phyloP scores from a whole-genome alignment of 35 echinoderm and acorn worm genomes.

The Lytechinus pictus region DNA sequence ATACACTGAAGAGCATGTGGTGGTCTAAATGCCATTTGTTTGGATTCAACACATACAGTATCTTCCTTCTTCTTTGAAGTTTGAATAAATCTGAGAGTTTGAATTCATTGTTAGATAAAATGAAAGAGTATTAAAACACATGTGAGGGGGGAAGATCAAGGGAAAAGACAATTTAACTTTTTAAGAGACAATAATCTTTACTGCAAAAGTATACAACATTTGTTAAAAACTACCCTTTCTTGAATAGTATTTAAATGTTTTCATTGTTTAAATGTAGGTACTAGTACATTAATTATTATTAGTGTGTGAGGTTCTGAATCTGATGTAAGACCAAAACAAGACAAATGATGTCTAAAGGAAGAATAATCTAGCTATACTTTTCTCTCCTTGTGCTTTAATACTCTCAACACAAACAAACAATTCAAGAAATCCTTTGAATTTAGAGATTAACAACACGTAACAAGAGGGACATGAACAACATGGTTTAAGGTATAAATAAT shows the following conservation, averaged over 20 bases:
- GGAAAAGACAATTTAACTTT: no score
- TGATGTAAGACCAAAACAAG: background rate
- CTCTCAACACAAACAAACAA: background rate
- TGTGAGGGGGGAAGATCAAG: no score
- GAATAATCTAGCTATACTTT: background rate
- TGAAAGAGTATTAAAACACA: no score
- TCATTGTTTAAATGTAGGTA: no score
- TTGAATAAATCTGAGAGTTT: no score
- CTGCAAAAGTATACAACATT: no score
- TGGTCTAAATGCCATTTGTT: background rate
- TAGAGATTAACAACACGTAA: background rate
- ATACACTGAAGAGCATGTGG: background rate
- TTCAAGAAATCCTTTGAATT: background rate
- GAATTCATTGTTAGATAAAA: no score
- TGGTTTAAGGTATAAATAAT: background rate
- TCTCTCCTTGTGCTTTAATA: background rate
- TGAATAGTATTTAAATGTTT: no score
- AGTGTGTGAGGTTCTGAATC: background rate
- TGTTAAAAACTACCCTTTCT: no score
- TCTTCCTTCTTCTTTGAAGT: background rate
- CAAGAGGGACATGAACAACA: background rate
- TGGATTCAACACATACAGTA: background rate
- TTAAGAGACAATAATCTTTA: no score
- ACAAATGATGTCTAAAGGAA: background rate
- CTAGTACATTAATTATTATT: no score